Percentiles rank a stretch among this genome's conserved stretches.
These are phyloP conservation scores for Gryllus longicercus DNA, from an alignment of 2,888 invertebrate species.

Conservation along the genomic window DNA sequence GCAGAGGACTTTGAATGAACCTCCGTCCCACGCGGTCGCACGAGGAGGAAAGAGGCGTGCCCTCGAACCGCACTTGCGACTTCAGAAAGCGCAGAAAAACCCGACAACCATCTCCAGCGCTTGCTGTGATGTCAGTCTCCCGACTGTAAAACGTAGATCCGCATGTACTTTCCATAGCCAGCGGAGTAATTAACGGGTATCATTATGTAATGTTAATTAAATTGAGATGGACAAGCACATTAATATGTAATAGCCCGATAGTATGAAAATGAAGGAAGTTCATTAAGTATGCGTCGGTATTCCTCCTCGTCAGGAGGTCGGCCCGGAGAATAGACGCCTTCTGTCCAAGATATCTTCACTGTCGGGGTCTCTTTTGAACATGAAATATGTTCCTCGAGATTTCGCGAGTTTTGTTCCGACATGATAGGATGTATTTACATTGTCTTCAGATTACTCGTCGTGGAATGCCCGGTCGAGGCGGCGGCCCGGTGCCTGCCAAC, in stretches of 20 bases:
- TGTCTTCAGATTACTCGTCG: not conserved
- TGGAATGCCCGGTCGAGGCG: not conserved
- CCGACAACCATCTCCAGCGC: too few relatives aligned
- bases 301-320: not conserved
- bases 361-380: constrained; percentile 17
- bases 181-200: not conserved
- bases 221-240: constrained; percentile 17
- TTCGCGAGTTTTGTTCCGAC: constrained; percentile 8
- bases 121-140: not conserved
- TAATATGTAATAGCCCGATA: constrained; percentile 10
- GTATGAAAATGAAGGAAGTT: constrained; percentile 17
- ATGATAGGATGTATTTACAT: constrained; percentile 11
- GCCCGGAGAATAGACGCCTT: not conserved
- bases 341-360: constrained; percentile 17
- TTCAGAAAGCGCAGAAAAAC: too few relatives aligned
- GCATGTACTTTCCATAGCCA: not conserved
- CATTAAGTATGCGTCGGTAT: not conserved
- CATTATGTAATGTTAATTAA: constrained; percentile 10
- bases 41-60: too few relatives aligned
- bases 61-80: too few relatives aligned
- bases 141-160: not conserved
- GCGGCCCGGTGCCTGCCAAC: too few relatives aligned
- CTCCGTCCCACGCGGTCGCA: too few relatives aligned
- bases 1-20: too few relatives aligned
- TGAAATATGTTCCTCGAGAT: constrained; percentile 4